Evolutionary conservation across 2,888 invertebrate species (phyloP), one percentile per base, ranked within the genome.

Genomic region (Lucinisca nassula): DNA sequence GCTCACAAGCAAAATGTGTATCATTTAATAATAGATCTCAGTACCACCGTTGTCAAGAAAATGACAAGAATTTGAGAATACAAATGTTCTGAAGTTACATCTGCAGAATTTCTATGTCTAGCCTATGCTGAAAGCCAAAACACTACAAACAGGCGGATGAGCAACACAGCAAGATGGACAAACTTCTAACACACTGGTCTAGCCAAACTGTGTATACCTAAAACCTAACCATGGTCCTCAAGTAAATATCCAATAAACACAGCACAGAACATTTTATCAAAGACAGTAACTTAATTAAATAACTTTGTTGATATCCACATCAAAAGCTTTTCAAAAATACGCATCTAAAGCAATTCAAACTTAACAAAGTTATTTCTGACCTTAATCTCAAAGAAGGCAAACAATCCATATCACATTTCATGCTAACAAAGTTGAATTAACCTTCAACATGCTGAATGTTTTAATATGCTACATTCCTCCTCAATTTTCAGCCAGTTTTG

Each of bases 191-290:
- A n/a, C n/a, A n/a, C n/a, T n/a, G n/a, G 27, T 35, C 67, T 35
- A 67, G 67, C 67, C 21, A 12, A 17, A 67, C 12, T 35, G 35
- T 1, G 8, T 67, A 67, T 67, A 67, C 67, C 67, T 67, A 35
- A 21, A 10, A 10, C 84, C 79, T 87, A 79, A 89, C 70, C 86
- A 77, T 61, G 84, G 24, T 55, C 74, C 87, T 55, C 89, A 89
- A 89, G 89, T 89, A 89, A 89, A 88, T 88, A 72, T 83, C 88
- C 88, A 77, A 58, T 85, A 85, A 84, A 55, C 88, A 79, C 74
- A 74, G 74, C 74, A 74, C 45, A 14, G 14, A 17, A 27, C 61
- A 70, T 37, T 14, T 8, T 12, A 27, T 55, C 55, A 55, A 55
- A 4, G n/a, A 40, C 8, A 6, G 14, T 40, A 40, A 55, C 21